Evolutionary conservation across 1,140 invertebrate genomes (phyloP).

Genomic region (Achatina immaculata): DNA sequence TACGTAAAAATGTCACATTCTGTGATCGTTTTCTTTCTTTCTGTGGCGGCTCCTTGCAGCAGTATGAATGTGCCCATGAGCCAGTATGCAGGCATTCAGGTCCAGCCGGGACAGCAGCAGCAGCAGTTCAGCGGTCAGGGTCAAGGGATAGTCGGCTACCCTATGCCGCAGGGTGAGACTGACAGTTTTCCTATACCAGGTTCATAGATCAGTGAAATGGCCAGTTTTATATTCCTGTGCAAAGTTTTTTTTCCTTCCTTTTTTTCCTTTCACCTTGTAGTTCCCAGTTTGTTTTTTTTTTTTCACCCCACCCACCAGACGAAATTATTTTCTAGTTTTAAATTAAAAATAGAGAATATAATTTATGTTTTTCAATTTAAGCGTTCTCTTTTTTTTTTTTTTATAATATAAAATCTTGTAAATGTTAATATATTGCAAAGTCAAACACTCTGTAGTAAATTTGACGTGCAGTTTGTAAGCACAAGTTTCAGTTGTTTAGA

Average conservation of each 20-base stretch:
- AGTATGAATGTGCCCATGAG: slow-evolving; percentile 56
- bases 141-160: slow-evolving; percentile 59
- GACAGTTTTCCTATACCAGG: slow-evolving; percentile 48
- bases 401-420: no score
- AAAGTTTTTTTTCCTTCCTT: slow-evolving; percentile 12
- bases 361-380: no score
- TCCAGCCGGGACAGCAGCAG: slow-evolving; percentile 56
- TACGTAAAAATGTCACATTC: no score
- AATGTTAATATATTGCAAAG: no score
- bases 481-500: no score
- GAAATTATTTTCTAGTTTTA: background rate
- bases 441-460: no score
- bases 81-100: slow-evolving; percentile 43
- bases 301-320: background rate
- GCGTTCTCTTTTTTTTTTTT: no score
- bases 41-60: slow-evolving; percentile 24
- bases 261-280: background rate
- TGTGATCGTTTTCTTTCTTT: no score
- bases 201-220: slow-evolving; percentile 50
- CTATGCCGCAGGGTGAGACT: slow-evolving; percentile 62
- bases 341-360: no score
- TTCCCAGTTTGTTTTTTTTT: background rate
- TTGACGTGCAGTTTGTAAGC: no score
- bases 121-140: slow-evolving; percentile 61
- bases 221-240: slow-evolving; percentile 10